A percentile compares a stretch with the other conserved stretches of the same genome.
Evolutionary conservation across 2,888 invertebrate genomes (phyloP).

Genomic region (Tridacna crocea): DNA sequence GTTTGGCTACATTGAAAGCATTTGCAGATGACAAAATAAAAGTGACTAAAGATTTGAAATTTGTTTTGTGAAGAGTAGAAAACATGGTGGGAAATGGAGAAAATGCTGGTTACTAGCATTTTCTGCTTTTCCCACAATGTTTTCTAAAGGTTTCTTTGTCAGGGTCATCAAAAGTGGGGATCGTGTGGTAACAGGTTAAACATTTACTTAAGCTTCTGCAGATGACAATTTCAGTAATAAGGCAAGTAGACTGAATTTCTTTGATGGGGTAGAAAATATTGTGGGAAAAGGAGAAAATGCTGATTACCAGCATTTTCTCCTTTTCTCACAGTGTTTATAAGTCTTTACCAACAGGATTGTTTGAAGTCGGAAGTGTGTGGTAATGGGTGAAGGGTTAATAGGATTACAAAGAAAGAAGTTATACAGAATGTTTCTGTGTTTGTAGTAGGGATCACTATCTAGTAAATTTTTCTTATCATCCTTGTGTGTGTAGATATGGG

Average conservation of each 20-base stretch:
- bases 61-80: not conserved
- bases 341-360: not conserved
- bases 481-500: constrained; percentile 19
- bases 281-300: not conserved
- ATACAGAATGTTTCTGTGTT: not conserved
- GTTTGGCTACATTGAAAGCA: too few relatives aligned
- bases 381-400: not conserved
- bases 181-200: too few relatives aligned
- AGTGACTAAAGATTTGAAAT: too few relatives aligned
- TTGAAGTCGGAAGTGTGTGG: not conserved
- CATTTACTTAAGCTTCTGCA: too few relatives aligned
- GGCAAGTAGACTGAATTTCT: too few relatives aligned
- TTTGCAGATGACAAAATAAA: too few relatives aligned
- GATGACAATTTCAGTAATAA: too few relatives aligned
- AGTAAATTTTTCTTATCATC: constrained; percentile 12
- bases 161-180: too few relatives aligned
- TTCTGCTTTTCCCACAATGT: not conserved
- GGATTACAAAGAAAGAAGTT: not conserved
- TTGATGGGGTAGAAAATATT: not conserved
- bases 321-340: not conserved
- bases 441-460: constrained; percentile 1
- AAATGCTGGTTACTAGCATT: not conserved
- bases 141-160: too few relatives aligned
- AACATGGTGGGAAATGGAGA: not conserved
- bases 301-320: not conserved